Evolutionary conservation across 2,113 vertebrate genomes (phyloP).

Genomic region (Limanda limanda): DNA sequence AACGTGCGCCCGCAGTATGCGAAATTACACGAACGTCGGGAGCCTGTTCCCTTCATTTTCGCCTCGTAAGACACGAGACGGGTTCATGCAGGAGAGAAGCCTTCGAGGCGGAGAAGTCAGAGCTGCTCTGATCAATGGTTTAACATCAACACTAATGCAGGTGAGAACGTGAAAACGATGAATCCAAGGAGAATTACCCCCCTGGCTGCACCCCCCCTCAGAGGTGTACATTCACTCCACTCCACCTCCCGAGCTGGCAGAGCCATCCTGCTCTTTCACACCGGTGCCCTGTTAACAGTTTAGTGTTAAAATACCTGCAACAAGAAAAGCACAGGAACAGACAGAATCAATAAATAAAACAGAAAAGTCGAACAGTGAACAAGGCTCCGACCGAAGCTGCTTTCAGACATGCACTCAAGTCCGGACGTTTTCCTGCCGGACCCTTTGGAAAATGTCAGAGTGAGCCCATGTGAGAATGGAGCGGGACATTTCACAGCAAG

Average conservation of each 20-base stretch:
- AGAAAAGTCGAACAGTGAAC: not conserved
- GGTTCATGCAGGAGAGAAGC: not conserved
- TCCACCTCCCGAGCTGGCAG: not conserved
- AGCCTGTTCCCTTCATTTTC: conserved; percentile 18
- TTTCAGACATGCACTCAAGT: not conserved
- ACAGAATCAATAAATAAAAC: conserved; percentile 12
- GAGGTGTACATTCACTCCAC: too few relatives aligned
- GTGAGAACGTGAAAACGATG: not conserved
- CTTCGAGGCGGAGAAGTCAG: not conserved
- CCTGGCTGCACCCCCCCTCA: not conserved
- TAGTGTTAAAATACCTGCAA: not conserved
- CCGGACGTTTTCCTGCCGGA: not conserved
- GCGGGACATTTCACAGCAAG: too few relatives aligned
- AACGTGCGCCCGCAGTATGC: conserved; percentile 29
- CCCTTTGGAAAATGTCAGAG: too few relatives aligned
- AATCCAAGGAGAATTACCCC: not conserved
- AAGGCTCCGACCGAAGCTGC: not conserved
- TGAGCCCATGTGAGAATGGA: too few relatives aligned
- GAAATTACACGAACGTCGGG: conserved; percentile 5
- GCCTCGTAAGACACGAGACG: not conserved
- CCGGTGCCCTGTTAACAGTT: not conserved
- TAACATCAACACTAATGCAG: not conserved
- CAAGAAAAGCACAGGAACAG: not conserved
- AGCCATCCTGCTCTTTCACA: not conserved
- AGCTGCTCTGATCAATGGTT: not conserved